Evolutionary conservation across 2,113 vertebrate species (phyloP).

Genomic region (Myotis brandtii): DNA sequence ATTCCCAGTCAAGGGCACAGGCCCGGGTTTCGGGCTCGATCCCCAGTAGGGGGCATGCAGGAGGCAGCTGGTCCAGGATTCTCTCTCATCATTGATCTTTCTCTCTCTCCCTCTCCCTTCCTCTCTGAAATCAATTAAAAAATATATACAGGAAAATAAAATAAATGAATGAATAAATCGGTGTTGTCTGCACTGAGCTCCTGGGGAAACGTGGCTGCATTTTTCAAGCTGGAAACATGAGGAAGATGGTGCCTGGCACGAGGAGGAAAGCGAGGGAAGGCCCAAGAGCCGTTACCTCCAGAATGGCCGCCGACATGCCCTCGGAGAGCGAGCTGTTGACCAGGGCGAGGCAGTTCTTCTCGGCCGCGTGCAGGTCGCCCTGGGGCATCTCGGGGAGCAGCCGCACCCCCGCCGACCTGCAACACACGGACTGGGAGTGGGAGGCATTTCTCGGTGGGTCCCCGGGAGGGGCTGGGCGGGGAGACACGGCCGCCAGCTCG

Average conservation of each 20-base stretch:
- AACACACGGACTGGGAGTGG: background rate
- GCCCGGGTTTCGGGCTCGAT: too few relatives aligned
- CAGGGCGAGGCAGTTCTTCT: constrained; percentile 89
- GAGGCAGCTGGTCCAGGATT: too few relatives aligned
- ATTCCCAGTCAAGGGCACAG: too few relatives aligned
- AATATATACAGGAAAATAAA: too few relatives aligned
- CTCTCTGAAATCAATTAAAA: too few relatives aligned
- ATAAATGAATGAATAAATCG: too few relatives aligned
- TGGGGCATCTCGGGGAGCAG: constrained; percentile 90
- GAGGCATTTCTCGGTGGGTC: background rate
- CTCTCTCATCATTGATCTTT: too few relatives aligned
- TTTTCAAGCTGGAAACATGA: background rate
- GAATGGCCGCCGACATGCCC: constrained; percentile 96
- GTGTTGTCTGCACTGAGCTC: too few relatives aligned
- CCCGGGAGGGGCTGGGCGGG: rapidly evolving
- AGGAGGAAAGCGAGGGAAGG: too few relatives aligned
- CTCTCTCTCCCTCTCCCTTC: too few relatives aligned
- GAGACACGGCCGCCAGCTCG: too few relatives aligned
- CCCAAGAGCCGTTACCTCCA: constrained; percentile 89
- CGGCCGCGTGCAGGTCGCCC: constrained; percentile 91
- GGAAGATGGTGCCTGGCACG: background rate
- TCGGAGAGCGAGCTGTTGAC: constrained; percentile 96
- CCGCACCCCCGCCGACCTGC: constrained; percentile 91
- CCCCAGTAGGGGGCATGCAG: too few relatives aligned
- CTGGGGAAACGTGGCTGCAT: rapidly evolving